A percentile compares a stretch with the other conserved stretches of the same genome.
Conservation (phyloP, 2,797 vertebrate genomes). For the Rhinichthys osculus region DNA sequence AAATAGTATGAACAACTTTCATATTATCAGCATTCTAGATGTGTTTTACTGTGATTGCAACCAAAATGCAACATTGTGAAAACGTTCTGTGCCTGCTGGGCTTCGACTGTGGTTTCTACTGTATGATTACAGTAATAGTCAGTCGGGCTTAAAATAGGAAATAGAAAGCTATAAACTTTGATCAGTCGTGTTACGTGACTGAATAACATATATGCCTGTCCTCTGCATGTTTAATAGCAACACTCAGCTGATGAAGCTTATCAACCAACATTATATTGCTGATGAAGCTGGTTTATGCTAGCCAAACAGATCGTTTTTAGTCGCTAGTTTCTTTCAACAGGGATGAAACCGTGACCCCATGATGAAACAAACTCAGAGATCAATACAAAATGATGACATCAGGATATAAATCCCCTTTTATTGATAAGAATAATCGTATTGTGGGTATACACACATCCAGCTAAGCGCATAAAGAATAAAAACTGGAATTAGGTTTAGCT, state of each 20-base stretch:
- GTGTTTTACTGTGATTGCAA: not conserved
- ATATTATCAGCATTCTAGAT: not conserved
- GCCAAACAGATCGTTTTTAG: not conserved
- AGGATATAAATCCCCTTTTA: conserved; percentile 72
- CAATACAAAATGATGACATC: conserved; percentile 22
- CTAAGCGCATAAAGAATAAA: conserved; percentile 88
- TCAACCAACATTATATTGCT: not conserved
- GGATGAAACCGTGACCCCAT: not conserved
- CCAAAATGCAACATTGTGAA: conserved; percentile 5
- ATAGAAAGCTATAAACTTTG: not conserved
- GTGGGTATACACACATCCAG: conserved; percentile 89
- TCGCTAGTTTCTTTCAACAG: not conserved
- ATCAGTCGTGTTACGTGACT: not conserved
- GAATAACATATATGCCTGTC: not conserved
- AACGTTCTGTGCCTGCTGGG: not conserved
- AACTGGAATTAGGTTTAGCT: conserved; percentile 72
- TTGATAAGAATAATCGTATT: conserved; percentile 86
- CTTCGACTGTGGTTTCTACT: not conserved
- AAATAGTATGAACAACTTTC: not conserved
- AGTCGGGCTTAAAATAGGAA: not conserved
- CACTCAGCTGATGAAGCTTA: not conserved
- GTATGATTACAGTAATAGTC: not conserved
- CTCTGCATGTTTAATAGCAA: not conserved
- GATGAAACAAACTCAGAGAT: not conserved
- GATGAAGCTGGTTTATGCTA: not conserved